Evolutionary conservation across 1,140 invertebrate genomes (phyloP), one percentile per base, ranked within the genome.

Genomic region (Rhopalosiphum maidis): DNA sequence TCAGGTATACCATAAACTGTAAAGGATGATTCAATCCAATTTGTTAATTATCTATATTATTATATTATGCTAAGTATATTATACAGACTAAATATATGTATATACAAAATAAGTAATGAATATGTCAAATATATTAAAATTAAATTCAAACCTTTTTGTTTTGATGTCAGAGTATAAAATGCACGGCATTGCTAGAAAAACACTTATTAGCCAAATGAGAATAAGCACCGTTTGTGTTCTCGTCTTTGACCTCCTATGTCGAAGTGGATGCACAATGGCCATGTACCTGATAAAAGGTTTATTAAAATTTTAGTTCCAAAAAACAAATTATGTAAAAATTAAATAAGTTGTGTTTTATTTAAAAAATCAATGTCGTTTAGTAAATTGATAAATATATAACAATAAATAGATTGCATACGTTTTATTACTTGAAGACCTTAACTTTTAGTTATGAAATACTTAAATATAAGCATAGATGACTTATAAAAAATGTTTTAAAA

Each of bases 191-290:
- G 98, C 97, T 18, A 99, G 95, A 0, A 97, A 95, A 94, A 97
- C 96, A 60, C 98, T 98, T 22, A 97, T 96, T 30, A 97, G 94
- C 98, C 98, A 99, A 90, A 99, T 98, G 54, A 96, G 95, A 30
- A 96, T 95, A 86, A 99, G 97, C 93, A 97, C 97, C 30, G 97
- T 95, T 77, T 98, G 95, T 1, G 98, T 98, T 86, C 96, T 96
- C 6, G 96, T 96, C 94, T 97, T 97, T 2, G 98, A 97, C 96
- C 98, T 98, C 91, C 98, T 96, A 21, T 98, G 98, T 94, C 97
- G 96, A 93, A 99, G 96, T 6, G 98, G 98, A 94, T 98, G 96
- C 60, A 99, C 97, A 93, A 99, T 99, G 18, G 98, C 98, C 95
- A 98, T 97, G 95, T 99, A 99, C 95, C 98, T 99, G 96, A 86